A percentile compares a stretch with the other conserved stretches of the same genome.
Conservation (phyloP, 2,888 invertebrate species). For the Heliconius hortense region DNA sequence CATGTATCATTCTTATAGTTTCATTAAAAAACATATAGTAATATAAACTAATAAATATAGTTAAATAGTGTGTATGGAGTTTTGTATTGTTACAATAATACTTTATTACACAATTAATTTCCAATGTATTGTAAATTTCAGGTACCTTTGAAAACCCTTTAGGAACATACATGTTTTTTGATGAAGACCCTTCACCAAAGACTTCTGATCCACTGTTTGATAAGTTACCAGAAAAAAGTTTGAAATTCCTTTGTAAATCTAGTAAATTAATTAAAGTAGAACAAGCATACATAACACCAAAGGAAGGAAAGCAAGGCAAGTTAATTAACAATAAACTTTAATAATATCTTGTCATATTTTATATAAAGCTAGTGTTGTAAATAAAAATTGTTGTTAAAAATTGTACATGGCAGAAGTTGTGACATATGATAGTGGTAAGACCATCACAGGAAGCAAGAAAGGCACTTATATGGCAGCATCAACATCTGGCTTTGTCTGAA, state of each 20-base stretch:
- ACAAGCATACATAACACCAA: slow-evolving; percentile 83
- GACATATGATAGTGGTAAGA: too few relatives aligned
- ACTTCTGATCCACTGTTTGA: slow-evolving; percentile 80
- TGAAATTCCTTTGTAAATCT: slow-evolving; percentile 84
- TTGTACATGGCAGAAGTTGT: too few relatives aligned
- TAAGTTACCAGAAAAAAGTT: slow-evolving; percentile 76
- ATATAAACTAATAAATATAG: not conserved
- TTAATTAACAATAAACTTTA: slow-evolving; percentile 9
- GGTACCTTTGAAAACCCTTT: slow-evolving; percentile 86
- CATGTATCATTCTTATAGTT: too few relatives aligned
- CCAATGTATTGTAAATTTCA: slow-evolving; percentile 48
- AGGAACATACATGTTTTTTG: slow-evolving; percentile 89
- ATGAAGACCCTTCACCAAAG: slow-evolving; percentile 79
- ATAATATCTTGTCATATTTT: not conserved
- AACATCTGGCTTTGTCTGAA: too few relatives aligned
- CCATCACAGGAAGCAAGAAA: too few relatives aligned
- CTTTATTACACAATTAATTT: not conserved
- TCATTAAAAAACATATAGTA: too few relatives aligned
- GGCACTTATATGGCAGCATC: too few relatives aligned
- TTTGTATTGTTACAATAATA: not conserved
- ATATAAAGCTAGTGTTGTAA: not conserved
- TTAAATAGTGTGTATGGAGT: not conserved
- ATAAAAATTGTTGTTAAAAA: too few relatives aligned
- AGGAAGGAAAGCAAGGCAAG: slow-evolving; percentile 57
- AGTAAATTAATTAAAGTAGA: slow-evolving; percentile 86